These are phyloP conservation scores for Botrylloides violaceus DNA, from an alignment of 23 tunicate genomes.

Conservation along the genomic window DNA sequence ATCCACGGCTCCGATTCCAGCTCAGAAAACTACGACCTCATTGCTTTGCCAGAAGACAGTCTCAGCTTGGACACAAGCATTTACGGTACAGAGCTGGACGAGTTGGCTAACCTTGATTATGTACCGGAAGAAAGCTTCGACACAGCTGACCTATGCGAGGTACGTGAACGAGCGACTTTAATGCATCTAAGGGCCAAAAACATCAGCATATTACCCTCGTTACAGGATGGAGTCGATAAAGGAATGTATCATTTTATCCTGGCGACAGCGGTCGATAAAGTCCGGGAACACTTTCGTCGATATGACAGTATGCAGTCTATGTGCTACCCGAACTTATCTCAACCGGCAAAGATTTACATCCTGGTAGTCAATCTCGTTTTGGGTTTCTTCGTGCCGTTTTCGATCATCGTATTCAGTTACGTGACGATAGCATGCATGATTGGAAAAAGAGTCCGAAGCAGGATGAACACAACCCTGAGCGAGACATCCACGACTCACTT, in stretches of 20 bases:
- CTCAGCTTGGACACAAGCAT: too few species aligned
- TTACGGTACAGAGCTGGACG: too few species aligned
- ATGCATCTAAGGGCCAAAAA: too few species aligned
- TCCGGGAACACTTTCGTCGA: slow-evolving; percentile 3
- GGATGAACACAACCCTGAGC: slow-evolving; percentile 20
- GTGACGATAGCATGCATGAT: slow-evolving; percentile 70
- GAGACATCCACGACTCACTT: slow-evolving; percentile 26
- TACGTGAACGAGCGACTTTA: too few species aligned
- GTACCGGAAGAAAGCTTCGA: too few species aligned
- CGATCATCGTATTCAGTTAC: slow-evolving; percentile 54
- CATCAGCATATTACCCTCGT: neutral
- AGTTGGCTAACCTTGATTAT: too few species aligned
- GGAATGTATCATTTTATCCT: neutral
- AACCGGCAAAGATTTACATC: slow-evolving; percentile 40
- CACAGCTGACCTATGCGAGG: too few species aligned
- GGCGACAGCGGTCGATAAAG: neutral
- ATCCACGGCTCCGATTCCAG: too few species aligned
- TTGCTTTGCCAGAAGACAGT: too few species aligned
- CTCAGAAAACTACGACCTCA: too few species aligned
- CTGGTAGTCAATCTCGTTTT: slow-evolving; percentile 52
- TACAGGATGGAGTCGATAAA: slow-evolving; percentile 4
- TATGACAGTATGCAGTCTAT: neutral
- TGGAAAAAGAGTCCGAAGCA: slow-evolving; percentile 39
- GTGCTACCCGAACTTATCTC: slow-evolving; percentile 43
- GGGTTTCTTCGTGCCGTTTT: slow-evolving; percentile 78